A percentile compares a stretch with the other conserved stretches of the same genome.
These are phyloP conservation scores for Acronicta aceris DNA, from an alignment of 2,888 invertebrate genomes.

Conservation along the genomic window DNA sequence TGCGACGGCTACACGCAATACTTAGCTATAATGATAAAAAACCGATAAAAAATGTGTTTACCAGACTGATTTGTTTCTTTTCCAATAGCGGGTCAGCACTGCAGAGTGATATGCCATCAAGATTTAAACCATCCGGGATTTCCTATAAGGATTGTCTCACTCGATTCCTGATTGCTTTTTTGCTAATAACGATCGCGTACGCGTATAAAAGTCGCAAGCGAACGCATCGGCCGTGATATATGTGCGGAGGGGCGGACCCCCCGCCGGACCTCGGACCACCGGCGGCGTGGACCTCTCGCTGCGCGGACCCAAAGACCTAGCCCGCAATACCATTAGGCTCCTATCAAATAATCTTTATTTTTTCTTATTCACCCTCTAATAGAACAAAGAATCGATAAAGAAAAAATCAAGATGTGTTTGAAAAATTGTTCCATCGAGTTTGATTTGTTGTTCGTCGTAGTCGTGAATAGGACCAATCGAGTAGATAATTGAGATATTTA, in stretches of 20 bases:
- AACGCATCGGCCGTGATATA: constrained; percentile 53
- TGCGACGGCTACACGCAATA: constrained; percentile 16
- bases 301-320: constrained; percentile 44
- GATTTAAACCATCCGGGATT: constrained; percentile 41
- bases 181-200: constrained; percentile 55
- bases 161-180: constrained; percentile 50
- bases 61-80: constrained; percentile 18
- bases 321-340: constrained; percentile 33
- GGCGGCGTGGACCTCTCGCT: constrained; percentile 64
- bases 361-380: constrained; percentile 46
- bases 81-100: constrained; percentile 10
- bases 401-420: constrained; percentile 49
- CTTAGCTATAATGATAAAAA: constrained; percentile 25
- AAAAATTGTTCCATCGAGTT: constrained; percentile 50
- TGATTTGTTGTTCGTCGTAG: constrained; percentile 55
- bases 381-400: constrained; percentile 50
- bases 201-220: constrained; percentile 54
- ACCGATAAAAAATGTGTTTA: constrained; percentile 21
- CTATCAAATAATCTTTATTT: constrained; percentile 57
- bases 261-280: constrained; percentile 65
- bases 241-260: constrained; percentile 55
- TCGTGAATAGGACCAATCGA: constrained; percentile 59
- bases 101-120: constrained; percentile 39
- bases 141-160: constrained; percentile 54
- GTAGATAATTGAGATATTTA: constrained; percentile 59